These are phyloP conservation scores for Redunca redunca DNA, from an alignment of 2,113 vertebrate genomes.

Conservation along the genomic window DNA sequence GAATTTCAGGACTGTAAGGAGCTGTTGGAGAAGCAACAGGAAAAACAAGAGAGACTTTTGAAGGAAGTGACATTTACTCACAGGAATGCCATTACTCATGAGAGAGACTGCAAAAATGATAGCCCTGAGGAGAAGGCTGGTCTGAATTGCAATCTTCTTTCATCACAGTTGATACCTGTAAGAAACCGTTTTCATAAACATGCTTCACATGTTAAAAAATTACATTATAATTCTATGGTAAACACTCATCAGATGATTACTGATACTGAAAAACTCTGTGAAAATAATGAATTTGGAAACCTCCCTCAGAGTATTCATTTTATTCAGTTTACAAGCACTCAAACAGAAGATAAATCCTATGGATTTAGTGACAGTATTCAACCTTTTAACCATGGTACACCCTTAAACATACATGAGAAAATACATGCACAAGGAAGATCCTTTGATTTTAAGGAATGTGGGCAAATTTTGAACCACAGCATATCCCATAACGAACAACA, in stretches of 20 bases:
- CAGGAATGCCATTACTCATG: not conserved
- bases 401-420: conserved; percentile 2
- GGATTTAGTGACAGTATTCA: conserved; percentile 3
- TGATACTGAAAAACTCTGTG: not conserved
- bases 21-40: not conserved
- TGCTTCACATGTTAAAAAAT: conserved; percentile 2
- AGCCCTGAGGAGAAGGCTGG: not conserved
- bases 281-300: not conserved
- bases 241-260: not conserved
- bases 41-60: conserved; percentile 37
- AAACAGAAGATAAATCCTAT: conserved; percentile 28
- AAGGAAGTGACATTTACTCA: conserved; percentile 11
- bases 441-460: conserved; percentile 42
- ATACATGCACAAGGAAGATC: not conserved
- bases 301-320: not conserved
- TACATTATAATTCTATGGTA: not conserved
- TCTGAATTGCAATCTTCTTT: conserved; percentile 15
- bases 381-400: not conserved
- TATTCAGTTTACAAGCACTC: conserved; percentile 39
- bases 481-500: not conserved
- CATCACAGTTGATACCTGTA: conserved; percentile 27
- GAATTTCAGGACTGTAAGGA: not conserved
- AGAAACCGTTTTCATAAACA: conserved; percentile 43
- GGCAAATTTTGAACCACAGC: conserved; percentile 24
- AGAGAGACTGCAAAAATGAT: not conserved